These are phyloP conservation scores for Oscheius sp. DNA, from an alignment of 2,888 invertebrate species.

Conservation along the genomic window DNA sequence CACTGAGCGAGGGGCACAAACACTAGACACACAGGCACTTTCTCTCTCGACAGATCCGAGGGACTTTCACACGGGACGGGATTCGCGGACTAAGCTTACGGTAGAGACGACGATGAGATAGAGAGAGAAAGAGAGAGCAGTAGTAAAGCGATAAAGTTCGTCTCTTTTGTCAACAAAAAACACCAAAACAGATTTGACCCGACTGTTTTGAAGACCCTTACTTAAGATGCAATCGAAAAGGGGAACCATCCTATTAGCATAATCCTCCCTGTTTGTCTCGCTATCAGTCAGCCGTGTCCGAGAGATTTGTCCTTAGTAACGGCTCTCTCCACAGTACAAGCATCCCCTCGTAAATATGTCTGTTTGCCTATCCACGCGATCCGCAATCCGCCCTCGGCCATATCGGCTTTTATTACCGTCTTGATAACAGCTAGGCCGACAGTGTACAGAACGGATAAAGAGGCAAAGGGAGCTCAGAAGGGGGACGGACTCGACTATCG, in stretches of 20 bases:
- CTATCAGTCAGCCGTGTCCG: not conserved
- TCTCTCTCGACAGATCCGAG: not conserved
- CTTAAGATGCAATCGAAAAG: too few relatives aligned
- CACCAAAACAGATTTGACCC: not conserved
- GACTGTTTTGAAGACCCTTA: too few relatives aligned
- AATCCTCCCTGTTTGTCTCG: slow-evolving; percentile 14
- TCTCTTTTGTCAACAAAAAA: not conserved
- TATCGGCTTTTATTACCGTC: slow-evolving; percentile 31
- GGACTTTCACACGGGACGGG: not conserved
- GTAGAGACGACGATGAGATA: too few relatives aligned
- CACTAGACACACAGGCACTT: slow-evolving; percentile 21
- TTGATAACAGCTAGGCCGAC: slow-evolving; percentile 29
- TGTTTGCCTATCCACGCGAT: slow-evolving; percentile 32
- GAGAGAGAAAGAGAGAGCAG: too few relatives aligned
- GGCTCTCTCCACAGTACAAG: not conserved
- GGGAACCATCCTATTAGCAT: slow-evolving; percentile 26
- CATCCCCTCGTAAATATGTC: slow-evolving; percentile 18
- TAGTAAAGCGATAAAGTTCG: not conserved
- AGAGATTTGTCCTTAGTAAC: slow-evolving; percentile 21
- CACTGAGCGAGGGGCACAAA: slow-evolving; percentile 20
- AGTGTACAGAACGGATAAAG: slow-evolving; percentile 31
- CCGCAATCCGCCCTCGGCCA: slow-evolving; percentile 22
- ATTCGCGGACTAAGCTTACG: not conserved
- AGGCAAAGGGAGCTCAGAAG: not conserved
- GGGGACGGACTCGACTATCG: too few relatives aligned